phyloP scores from a whole-genome alignment of 2,888 invertebrate species.

The Campoplex nolae region DNA sequence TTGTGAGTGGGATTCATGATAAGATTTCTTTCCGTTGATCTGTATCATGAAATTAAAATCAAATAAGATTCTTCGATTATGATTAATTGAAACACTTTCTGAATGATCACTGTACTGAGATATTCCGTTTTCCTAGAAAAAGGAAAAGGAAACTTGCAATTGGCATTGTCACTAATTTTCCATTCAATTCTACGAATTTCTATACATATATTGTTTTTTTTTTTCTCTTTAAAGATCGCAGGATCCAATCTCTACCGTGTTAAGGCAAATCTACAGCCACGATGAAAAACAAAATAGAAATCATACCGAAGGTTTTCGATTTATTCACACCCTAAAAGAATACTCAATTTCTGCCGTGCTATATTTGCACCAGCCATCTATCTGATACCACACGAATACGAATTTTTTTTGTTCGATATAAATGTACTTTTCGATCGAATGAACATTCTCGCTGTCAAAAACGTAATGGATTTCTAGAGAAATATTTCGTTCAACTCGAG shows the following conservation, averaged over 20 bases:
- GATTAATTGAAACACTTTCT: conserved; percentile 16
- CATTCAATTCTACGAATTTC: conserved; percentile 57
- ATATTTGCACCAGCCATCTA: conserved; percentile 39
- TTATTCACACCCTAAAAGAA: conserved; percentile 35
- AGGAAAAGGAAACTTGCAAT: conserved; percentile 15
- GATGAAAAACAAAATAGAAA: conserved; percentile 34
- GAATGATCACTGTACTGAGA: conserved; percentile 37
- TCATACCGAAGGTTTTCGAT: conserved; percentile 26
- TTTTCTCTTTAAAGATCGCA: conserved; percentile 50
- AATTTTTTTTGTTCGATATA: conserved; percentile 7
- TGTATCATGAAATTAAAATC: conserved; percentile 29
- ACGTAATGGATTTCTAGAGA: conserved; percentile 51
- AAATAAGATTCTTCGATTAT: conserved; percentile 36
- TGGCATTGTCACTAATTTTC: conserved; percentile 42
- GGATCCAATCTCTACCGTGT: conserved; percentile 42
- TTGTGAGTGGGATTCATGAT: conserved; percentile 36
- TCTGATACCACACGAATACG: conserved; percentile 50
- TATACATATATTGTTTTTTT: conserved; percentile 53
- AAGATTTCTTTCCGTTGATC: conserved; percentile 24
- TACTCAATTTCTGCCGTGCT: conserved; percentile 26
- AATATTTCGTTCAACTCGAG: conserved; percentile 62
- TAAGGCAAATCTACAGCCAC: conserved; percentile 54
- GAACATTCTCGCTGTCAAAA: conserved; percentile 5
- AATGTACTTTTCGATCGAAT: not conserved
- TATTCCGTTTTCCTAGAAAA: conserved; percentile 9